phyloP scores from a whole-genome alignment of 2,797 vertebrate genomes.

The Eulemur rubriventer region DNA sequence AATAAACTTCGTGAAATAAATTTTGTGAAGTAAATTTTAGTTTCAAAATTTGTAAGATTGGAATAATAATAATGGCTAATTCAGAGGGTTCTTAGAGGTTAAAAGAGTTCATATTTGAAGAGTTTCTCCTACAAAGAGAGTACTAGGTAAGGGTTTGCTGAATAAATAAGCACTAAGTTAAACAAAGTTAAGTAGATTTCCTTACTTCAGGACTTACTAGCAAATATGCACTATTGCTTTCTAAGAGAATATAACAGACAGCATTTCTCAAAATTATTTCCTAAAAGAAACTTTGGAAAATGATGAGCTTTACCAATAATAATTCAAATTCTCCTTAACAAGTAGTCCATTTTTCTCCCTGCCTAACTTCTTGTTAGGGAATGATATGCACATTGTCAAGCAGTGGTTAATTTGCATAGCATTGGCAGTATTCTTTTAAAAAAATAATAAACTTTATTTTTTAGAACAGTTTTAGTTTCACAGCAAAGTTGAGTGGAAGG shows the following conservation, averaged over 20 bases:
- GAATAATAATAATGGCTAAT: background rate
- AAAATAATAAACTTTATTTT: background rate
- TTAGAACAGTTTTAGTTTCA: background rate
- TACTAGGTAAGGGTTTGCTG: background rate
- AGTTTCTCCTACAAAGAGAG: background rate
- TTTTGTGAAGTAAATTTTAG: background rate
- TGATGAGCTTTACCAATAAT: background rate
- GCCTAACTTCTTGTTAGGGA: background rate
- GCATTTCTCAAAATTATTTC: conserved; percentile 12
- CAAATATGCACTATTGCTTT: background rate
- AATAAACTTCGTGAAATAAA: background rate
- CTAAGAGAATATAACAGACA: background rate
- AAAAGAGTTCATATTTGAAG: background rate
- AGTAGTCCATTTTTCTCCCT: background rate
- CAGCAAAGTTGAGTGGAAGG: background rate
- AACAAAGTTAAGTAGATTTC: background rate
- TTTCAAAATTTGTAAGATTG: background rate
- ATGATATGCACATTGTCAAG: background rate
- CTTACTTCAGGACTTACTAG: background rate
- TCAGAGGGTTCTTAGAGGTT: background rate
- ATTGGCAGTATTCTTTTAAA: background rate
- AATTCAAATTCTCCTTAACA: background rate
- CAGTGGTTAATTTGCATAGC: background rate
- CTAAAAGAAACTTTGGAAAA: conserved; percentile 21
- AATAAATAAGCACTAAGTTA: background rate